phyloP scores from a whole-genome alignment of 2,888 invertebrate genomes.

The Cephus sareptanus region DNA sequence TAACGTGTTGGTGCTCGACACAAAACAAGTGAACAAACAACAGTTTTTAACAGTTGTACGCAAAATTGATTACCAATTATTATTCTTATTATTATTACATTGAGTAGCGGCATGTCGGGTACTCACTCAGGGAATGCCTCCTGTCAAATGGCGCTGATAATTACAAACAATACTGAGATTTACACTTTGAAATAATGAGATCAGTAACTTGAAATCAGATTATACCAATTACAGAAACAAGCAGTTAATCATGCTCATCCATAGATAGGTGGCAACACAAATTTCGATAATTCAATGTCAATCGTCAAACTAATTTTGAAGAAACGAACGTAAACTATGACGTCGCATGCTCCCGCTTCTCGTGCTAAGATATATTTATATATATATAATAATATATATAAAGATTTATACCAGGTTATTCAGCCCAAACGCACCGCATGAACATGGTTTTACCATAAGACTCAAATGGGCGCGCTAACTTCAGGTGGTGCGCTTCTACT shows the following conservation, averaged over 20 bases:
- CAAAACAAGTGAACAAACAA: conserved; percentile 58
- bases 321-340: conserved; percentile 24
- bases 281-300: conserved; percentile 21
- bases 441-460: too few relatives aligned
- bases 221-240: conserved; percentile 49
- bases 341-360: conserved; percentile 43
- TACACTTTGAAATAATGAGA: conserved; percentile 65
- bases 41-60: conserved; percentile 46
- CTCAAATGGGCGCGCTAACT: too few relatives aligned
- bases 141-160: conserved; percentile 66
- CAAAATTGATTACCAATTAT: conserved; percentile 50
- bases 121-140: conserved; percentile 65
- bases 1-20: conserved; percentile 56
- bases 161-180: conserved; percentile 65
- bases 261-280: conserved; percentile 44
- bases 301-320: conserved; percentile 27
- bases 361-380: conserved; percentile 35
- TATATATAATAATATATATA: conserved; percentile 15
- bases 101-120: conserved; percentile 65
- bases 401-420: neutral
- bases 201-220: conserved; percentile 58
- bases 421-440: too few relatives aligned
- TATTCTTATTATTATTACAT: conserved; percentile 57
- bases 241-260: conserved; percentile 55
- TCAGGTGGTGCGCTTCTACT: too few relatives aligned